phyloP scores from a whole-genome alignment of 2,797 vertebrate species.

The Coendou prehensilis region DNA sequence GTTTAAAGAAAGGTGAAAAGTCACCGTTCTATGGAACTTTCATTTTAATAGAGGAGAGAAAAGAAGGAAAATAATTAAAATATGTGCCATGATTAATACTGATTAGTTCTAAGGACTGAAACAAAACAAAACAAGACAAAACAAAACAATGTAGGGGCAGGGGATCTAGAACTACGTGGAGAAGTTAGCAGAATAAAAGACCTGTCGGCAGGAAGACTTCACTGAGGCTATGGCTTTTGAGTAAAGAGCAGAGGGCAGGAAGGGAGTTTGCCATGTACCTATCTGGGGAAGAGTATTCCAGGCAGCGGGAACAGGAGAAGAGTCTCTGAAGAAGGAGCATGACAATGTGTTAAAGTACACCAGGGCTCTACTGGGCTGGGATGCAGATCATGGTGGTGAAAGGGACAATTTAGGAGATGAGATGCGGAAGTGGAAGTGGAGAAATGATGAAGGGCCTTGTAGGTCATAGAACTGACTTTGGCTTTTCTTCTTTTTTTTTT shows the following conservation, averaged over 20 bases:
- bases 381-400: background rate
- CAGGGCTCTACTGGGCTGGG: background rate
- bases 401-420: background rate
- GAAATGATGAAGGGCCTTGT: background rate
- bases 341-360: background rate
- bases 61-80: conserved; percentile 26
- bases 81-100: background rate
- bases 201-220: background rate
- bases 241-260: background rate
- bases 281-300: no score
- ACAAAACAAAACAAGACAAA: background rate
- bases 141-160: background rate
- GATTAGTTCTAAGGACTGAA: background rate
- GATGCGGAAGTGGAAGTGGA: background rate
- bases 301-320: background rate
- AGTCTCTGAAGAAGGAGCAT: background rate
- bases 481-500: no score
- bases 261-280: background rate
- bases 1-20: background rate
- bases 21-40: background rate
- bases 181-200: background rate
- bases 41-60: background rate
- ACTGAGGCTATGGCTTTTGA: background rate
- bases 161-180: background rate
- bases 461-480: background rate